Evolutionary conservation across 2,113 vertebrate genomes (phyloP).

Genomic region (Acanthisitta chloris): DNA sequence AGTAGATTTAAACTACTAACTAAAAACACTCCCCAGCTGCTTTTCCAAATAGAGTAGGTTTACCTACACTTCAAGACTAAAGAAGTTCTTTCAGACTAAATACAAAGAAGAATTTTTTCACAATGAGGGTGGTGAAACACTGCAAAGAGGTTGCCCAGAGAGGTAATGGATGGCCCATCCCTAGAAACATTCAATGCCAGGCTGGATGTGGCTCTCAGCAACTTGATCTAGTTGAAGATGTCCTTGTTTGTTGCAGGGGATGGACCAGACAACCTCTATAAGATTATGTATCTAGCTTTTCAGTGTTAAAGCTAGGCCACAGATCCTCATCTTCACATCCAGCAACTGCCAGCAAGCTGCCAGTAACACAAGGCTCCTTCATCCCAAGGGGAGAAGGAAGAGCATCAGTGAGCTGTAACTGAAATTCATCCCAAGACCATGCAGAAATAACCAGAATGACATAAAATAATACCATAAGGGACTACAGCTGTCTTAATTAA

Average conservation of each 20-base stretch:
- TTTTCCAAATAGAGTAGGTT: background rate
- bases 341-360: background rate
- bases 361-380: background rate
- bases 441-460: constrained; percentile 6
- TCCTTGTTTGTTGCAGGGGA: background rate
- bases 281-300: background rate
- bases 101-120: background rate
- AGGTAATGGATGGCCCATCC: background rate
- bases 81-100: background rate
- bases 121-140: background rate
- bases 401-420: background rate
- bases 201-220: rapidly evolving
- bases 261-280: background rate
- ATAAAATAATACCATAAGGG: background rate
- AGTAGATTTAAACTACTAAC: background rate
- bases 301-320: background rate
- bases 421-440: background rate
- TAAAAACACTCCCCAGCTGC: background rate
- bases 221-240: background rate
- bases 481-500: constrained; percentile 19
- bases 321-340: background rate
- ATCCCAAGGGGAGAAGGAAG: background rate
- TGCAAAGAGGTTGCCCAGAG: background rate
- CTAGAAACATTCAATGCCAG: background rate
- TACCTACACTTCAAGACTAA: background rate